These are phyloP conservation scores for Ctenomys sociabilis DNA, from an alignment of 2,113 vertebrate genomes.

Conservation along the genomic window DNA sequence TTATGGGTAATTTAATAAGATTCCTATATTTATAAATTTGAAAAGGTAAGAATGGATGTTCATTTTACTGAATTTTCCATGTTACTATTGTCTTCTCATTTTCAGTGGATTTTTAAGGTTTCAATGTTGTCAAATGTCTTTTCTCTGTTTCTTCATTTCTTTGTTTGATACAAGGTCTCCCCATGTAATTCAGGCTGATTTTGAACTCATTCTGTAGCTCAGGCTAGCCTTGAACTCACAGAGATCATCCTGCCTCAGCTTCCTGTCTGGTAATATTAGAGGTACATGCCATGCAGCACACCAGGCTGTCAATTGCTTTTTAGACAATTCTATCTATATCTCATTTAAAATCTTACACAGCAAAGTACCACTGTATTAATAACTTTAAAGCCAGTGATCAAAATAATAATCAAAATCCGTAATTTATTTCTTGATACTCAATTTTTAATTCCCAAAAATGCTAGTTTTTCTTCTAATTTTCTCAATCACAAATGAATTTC, in stretches of 20 bases:
- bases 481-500: neutral
- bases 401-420: constrained; percentile 29
- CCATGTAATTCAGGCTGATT: neutral
- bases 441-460: constrained; percentile 10
- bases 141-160: no score
- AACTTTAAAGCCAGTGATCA: neutral
- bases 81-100: neutral
- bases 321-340: neutral
- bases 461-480: constrained; percentile 43
- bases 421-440: neutral
- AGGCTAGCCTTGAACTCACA: neutral
- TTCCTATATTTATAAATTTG: constrained; percentile 41
- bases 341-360: neutral
- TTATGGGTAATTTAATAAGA: constrained; percentile 21
- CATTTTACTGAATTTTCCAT: constrained; percentile 19
- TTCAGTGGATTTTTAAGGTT: constrained; percentile 15
- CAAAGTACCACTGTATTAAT: neutral
- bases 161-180: neutral
- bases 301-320: neutral
- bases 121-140: neutral
- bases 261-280: neutral
- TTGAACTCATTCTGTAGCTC: neutral
- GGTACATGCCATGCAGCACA: no score
- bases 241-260: neutral
- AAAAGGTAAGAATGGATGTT: neutral